These are phyloP conservation scores for Carpatolechia fugitivella DNA, from an alignment of 2,888 invertebrate species.

Conservation along the genomic window DNA sequence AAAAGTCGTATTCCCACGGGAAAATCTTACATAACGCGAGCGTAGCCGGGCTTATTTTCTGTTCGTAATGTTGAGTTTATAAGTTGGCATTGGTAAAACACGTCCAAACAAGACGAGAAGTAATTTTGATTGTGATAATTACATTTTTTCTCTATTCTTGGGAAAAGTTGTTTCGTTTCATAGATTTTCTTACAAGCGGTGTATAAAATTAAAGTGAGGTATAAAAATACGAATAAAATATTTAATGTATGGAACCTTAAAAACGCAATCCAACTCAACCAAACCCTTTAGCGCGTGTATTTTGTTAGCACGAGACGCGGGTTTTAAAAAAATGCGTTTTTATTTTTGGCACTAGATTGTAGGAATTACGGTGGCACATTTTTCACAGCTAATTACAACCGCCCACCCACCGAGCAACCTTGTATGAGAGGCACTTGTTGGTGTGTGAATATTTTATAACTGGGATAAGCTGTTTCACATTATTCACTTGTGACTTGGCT, in stretches of 20 bases:
- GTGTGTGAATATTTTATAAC: not conserved
- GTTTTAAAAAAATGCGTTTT: conserved; percentile 15
- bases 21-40: no score
- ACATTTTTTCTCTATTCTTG: no score
- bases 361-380: not conserved
- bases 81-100: no score
- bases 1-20: no score
- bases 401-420: not conserved
- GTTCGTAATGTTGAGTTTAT: no score
- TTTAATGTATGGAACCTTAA: not conserved
- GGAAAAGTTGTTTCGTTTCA: no score
- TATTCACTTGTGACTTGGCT: not conserved
- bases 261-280: not conserved
- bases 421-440: not conserved
- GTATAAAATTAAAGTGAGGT: no score
- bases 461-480: not conserved
- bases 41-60: no score
- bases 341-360: conserved; percentile 13
- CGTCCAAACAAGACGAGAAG: no score
- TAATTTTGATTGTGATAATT: no score
- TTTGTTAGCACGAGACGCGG: conserved; percentile 35
- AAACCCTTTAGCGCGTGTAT: conserved; percentile 43
- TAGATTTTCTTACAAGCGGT: no score
- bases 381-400: conserved; percentile 3
- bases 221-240: no score